These are phyloP conservation scores for Atherinosoma microstoma DNA, from an alignment of 2,797 vertebrate genomes.

Conservation along the genomic window DNA sequence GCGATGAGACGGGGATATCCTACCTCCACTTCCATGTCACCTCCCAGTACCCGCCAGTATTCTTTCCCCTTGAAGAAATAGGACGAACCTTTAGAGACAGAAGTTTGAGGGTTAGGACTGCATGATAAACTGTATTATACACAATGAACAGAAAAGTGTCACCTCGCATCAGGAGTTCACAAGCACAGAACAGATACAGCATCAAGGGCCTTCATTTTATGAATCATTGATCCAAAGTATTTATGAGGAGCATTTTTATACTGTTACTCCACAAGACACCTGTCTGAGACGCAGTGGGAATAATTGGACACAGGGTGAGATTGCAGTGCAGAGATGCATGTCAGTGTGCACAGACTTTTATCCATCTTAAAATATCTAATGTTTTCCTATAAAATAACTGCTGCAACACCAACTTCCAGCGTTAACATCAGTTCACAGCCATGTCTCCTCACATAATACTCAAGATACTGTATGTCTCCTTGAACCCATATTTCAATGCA, in stretches of 20 bases:
- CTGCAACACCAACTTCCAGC: constrained; percentile 1
- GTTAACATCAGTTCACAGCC: neutral
- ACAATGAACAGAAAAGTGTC: constrained; percentile 8
- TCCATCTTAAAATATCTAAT: constrained; percentile 3
- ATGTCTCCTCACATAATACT: neutral
- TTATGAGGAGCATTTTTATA: constrained; percentile 32
- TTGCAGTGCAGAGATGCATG: constrained; percentile 13
- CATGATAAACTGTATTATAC: constrained; percentile 14
- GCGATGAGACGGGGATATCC: constrained; percentile 90
- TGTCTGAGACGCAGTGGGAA: constrained; percentile 11
- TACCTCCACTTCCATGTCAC: constrained; percentile 87
- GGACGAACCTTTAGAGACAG: constrained; percentile 84
- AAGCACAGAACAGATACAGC: constrained; percentile 23
- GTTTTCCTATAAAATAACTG: neutral
- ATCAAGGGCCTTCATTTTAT: constrained; percentile 43
- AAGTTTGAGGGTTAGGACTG: neutral
- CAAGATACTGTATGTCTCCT: neutral
- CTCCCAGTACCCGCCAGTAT: constrained; percentile 85
- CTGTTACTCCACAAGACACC: constrained; percentile 11
- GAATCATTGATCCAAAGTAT: constrained; percentile 41
- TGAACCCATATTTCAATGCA: neutral
- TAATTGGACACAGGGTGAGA: constrained; percentile 12
- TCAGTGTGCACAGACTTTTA: neutral
- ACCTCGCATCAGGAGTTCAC: constrained; percentile 16
- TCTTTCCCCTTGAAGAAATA: constrained; percentile 97